phyloP scores from a whole-genome alignment of 1,140 invertebrate species.

The Homarus americanus region DNA sequence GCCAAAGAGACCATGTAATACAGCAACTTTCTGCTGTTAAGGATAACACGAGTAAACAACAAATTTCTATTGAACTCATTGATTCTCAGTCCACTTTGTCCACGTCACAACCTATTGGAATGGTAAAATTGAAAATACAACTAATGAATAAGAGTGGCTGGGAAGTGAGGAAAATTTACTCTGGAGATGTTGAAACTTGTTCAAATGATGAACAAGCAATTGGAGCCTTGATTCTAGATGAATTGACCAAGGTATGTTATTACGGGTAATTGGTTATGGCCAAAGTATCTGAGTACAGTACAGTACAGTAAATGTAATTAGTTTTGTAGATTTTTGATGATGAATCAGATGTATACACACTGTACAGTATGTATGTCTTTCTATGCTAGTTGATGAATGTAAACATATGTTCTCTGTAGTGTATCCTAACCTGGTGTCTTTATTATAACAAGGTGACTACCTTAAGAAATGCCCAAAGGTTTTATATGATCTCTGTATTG shows the following conservation, averaged over 20 bases:
- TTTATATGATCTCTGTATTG: no score
- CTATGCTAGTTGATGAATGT: no score
- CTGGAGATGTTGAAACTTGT: conserved; percentile 21
- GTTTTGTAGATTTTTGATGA: no score
- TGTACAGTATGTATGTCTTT: no score
- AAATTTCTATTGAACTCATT: conserved; percentile 35
- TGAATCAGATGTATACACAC: no score
- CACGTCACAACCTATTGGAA: conserved; percentile 11
- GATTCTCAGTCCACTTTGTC: conserved; percentile 26
- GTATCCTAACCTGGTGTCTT: no score
- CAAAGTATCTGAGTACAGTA: no score
- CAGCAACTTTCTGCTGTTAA: not conserved
- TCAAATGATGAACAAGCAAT: conserved; percentile 24
- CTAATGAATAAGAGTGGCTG: conserved; percentile 41
- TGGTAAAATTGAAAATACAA: conserved; percentile 39
- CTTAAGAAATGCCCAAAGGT: no score
- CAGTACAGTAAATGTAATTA: no score
- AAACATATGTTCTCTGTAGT: no score
- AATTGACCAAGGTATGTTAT: not conserved
- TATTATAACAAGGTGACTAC: no score
- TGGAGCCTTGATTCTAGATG: conserved; percentile 32
- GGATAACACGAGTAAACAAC: not conserved
- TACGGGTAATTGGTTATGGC: no score
- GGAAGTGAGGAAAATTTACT: conserved; percentile 3
- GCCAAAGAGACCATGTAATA: conserved; percentile 10